Base-by-base conservation (phyloP, 2,888 invertebrate genomes). In the Drosophila mulleri region DNA sequence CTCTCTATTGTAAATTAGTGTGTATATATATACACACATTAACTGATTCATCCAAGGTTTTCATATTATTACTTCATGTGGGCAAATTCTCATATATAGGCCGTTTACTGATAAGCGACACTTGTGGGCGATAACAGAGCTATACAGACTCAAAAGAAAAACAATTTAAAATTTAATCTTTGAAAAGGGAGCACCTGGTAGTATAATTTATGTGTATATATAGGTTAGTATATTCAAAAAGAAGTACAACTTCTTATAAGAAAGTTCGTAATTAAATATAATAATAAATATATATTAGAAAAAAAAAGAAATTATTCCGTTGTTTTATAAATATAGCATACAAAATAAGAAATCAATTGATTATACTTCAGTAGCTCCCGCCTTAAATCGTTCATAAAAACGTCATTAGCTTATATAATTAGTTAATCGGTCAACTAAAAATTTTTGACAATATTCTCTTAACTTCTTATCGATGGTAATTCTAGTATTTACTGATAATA, bases 71-170 rank as follows among this genome's bases (percentile, higher is more conserved):
- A n/a, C 11, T 16, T 20, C 39, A 29, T 58, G 20, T 26, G 41
- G 5, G 39, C 9, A 14, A 14, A 20, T 32, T 39, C 42, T 18
- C 32, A 7, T 9, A 52, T 41, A 11, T 56, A 12, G 23, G 29
- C 44, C 52, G 20, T 20, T 26, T 14, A 53, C 70, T 71, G 70
- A 70, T 71, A 70, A 70, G 57, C 53, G 12, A 1, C 20, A 32
- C 2, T 35, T 7, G 42, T 14, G n/a, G 14, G 45, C 41, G 68
- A 69, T 60, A 69, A 54, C 23, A 59, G 14, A 59, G 14, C 29
- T n/a, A 16, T 1, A 5, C 32, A 45, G 52, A 59, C 26, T 50
- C 18, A 18, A 14, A 57, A 32, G 5, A 42, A 67, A 39, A 66
- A 42, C 37, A 29, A 14, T 54, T 44, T 12, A 2, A 18, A 39